Evolutionary conservation across 2,888 invertebrate genomes (phyloP).

Genomic region (Mythimna pallens): DNA sequence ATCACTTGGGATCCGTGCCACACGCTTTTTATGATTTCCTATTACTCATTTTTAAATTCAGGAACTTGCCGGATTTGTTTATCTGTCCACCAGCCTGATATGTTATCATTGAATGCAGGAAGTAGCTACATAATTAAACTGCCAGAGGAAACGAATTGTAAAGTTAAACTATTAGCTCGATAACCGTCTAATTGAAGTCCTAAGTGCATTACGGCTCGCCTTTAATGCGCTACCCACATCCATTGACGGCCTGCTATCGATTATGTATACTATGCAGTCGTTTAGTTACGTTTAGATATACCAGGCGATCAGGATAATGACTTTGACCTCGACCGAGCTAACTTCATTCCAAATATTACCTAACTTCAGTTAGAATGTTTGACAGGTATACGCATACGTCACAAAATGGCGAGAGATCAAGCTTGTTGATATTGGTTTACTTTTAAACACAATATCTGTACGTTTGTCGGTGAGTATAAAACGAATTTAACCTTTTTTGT

Average conservation of each 20-base stretch:
- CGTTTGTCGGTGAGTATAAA: not conserved
- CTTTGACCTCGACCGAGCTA: conserved; percentile 23
- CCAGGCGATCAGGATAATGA: conserved; percentile 10
- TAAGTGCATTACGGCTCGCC: conserved; percentile 36
- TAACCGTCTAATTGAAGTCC: conserved; percentile 14
- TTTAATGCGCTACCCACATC: conserved; percentile 27
- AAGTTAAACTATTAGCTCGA: conserved; percentile 29
- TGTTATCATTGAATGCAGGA: conserved; percentile 31
- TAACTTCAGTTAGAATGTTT: conserved; percentile 15
- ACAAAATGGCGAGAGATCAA: conserved; percentile 21
- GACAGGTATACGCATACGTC: conserved; percentile 26
- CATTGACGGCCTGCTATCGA: conserved; percentile 32
- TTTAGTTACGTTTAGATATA: not conserved
- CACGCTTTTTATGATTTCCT: no score
- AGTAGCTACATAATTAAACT: not conserved
- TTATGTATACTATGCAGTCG: conserved; percentile 8
- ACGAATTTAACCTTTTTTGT: not conserved
- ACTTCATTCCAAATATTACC: conserved; percentile 29
- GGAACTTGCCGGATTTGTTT: not conserved
- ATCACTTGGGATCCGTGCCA: no score
- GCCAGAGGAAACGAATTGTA: conserved; percentile 19
- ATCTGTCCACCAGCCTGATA: not conserved
- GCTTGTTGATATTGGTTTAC: not conserved
- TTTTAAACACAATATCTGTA: not conserved
- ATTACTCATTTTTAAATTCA: no score